phyloP scores from a whole-genome alignment of 1,140 invertebrate species.

The Dolichoris vasculosae region DNA sequence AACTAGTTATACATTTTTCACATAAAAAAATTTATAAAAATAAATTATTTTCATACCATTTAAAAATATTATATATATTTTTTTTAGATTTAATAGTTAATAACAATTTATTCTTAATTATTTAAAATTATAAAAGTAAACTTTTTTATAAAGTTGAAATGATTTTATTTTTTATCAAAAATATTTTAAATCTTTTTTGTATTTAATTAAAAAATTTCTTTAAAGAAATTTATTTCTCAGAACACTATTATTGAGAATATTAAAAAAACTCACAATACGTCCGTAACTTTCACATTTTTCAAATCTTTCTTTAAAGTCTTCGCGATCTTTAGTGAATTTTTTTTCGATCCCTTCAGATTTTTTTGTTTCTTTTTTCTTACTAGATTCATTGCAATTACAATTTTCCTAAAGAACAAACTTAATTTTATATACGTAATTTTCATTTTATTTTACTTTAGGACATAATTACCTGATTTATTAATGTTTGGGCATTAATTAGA shows the following conservation, averaged over 20 bases:
- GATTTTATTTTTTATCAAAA: too few relatives aligned
- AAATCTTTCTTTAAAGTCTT: conserved; percentile 55
- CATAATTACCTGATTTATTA: not conserved
- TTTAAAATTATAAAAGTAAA: not conserved
- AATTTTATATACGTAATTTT: not conserved
- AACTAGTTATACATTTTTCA: not conserved
- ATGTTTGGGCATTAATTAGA: not conserved
- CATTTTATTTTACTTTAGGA: not conserved
- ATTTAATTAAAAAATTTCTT: not conserved
- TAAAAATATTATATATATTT: not conserved
- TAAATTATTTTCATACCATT: not conserved
- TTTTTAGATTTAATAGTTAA: not conserved
- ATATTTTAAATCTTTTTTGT: not conserved
- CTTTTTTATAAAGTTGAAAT: too few relatives aligned
- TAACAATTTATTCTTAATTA: not conserved
- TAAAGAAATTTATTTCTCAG: not conserved
- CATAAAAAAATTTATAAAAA: not conserved
- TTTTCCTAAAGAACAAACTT: conserved; percentile 56
- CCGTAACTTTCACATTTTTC: conserved; percentile 55
- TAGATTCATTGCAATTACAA: conserved; percentile 54
- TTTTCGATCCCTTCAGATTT: conserved; percentile 53
- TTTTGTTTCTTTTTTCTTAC: conserved; percentile 53
- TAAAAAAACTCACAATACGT: conserved; percentile 26
- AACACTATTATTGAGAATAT: not conserved
- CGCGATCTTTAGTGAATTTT: conserved; percentile 58